Conservation (phyloP, 2,113 vertebrate species). For the Bos taurus region DNA sequence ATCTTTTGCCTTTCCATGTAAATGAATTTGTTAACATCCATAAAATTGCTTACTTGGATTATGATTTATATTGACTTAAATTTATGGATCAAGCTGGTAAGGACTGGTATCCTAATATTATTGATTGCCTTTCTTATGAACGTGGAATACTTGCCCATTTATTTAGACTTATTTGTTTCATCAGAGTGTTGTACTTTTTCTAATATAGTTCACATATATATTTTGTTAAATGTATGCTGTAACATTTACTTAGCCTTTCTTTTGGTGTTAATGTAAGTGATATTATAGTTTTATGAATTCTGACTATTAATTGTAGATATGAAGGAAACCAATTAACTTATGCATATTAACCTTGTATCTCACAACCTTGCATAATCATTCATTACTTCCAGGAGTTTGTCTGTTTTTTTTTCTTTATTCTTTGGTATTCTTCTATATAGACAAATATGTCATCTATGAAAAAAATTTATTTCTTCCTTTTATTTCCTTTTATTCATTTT, state of each 20-base stretch:
- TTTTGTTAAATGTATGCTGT: neutral
- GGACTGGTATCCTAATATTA: neutral
- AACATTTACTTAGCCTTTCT: neutral
- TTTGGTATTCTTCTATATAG: neutral
- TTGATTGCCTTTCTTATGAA: neutral
- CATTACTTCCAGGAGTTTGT: neutral
- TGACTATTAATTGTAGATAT: neutral
- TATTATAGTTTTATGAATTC: neutral
- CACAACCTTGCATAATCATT: neutral
- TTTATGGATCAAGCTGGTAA: neutral
- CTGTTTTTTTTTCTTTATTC: neutral
- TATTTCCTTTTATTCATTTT: neutral
- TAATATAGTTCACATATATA: neutral
- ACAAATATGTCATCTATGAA: neutral
- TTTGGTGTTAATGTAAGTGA: neutral
- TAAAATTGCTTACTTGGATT: neutral
- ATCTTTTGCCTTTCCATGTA: neutral
- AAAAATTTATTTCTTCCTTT: neutral
- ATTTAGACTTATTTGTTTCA: neutral
- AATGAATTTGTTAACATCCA: neutral
- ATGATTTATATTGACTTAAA: neutral
- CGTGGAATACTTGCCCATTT: neutral
- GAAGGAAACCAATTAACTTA: neutral
- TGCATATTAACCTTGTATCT: neutral
- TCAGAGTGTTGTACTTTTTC: neutral